These are phyloP conservation scores for Globia sparganii DNA, from an alignment of 2,888 invertebrate genomes.

Conservation along the genomic window DNA sequence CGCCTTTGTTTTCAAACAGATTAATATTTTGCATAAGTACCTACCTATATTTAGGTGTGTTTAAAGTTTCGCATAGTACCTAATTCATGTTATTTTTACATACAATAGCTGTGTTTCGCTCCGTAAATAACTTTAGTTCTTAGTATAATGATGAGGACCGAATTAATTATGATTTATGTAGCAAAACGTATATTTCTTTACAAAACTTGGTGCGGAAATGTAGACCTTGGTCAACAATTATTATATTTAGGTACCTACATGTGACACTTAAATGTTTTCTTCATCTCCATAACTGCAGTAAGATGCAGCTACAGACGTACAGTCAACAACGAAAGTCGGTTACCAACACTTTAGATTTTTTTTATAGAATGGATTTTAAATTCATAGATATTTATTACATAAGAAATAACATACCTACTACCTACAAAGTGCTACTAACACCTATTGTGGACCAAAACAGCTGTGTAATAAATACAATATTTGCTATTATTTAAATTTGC, in stretches of 20 bases:
- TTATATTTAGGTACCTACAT: neutral
- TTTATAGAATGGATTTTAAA: no score
- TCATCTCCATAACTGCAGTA: neutral
- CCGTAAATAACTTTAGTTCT: neutral
- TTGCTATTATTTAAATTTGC: neutral
- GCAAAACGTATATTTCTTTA: neutral
- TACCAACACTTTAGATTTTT: no score
- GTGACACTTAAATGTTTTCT: neutral
- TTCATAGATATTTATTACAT: no score
- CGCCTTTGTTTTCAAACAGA: neutral
- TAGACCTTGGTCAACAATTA: neutral
- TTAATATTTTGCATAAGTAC: neutral
- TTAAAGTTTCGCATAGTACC: neutral
- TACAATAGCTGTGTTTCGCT: neutral
- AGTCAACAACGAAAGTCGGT: neutral
- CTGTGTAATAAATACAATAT: neutral
- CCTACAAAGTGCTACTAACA: neutral
- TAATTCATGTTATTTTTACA: neutral
- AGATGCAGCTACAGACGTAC: neutral
- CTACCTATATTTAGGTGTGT: neutral
- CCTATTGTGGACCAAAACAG: neutral
- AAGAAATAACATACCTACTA: no score
- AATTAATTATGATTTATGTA: conserved; percentile 1
- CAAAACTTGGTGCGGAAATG: neutral
- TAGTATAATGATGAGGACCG: neutral